A percentile compares a stretch with the other conserved stretches of the same genome.
Conservation (phyloP, 2,888 invertebrate species). For the Habroteleia sp. region DNA sequence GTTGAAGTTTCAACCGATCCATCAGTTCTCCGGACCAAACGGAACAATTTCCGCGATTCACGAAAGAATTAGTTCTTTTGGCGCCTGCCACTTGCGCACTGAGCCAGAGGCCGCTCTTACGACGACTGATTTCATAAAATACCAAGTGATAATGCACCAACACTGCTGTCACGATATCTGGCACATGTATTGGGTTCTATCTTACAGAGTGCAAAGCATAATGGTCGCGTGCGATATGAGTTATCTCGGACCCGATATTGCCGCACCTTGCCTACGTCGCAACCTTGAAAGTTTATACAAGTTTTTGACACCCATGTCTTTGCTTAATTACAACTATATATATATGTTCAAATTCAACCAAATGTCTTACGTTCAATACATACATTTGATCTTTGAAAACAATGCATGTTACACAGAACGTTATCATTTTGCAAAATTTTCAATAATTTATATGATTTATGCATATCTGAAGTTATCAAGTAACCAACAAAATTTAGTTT, state of each 20-base stretch:
- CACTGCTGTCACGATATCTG: slow-evolving; percentile 65
- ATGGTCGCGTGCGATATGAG: slow-evolving; percentile 63
- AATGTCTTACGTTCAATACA: too few species aligned
- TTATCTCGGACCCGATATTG: slow-evolving; percentile 63
- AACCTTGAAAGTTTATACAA: slow-evolving; percentile 20
- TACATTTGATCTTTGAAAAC: too few species aligned
- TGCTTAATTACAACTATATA: too few species aligned
- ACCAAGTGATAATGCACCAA: slow-evolving; percentile 68
- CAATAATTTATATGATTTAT: too few species aligned
- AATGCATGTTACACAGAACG: too few species aligned
- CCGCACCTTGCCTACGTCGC: slow-evolving; percentile 47
- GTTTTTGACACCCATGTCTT: slow-evolving; percentile 39
- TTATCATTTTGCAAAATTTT: too few species aligned
- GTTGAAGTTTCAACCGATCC: not conserved
- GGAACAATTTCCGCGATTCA: slow-evolving; percentile 29
- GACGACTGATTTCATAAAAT: slow-evolving; percentile 78
- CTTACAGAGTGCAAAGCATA: slow-evolving; percentile 64
- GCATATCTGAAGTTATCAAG: too few species aligned
- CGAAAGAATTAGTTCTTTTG: slow-evolving; percentile 67
- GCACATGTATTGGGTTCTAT: slow-evolving; percentile 66
- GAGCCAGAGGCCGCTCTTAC: slow-evolving; percentile 72
- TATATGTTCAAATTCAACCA: too few species aligned
- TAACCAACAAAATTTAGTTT: too few species aligned
- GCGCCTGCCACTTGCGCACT: slow-evolving; percentile 68
- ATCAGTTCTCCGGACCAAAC: not conserved